Base-by-base conservation (phyloP, 2,113 vertebrate species). In the Anolis sagrei region DNA sequence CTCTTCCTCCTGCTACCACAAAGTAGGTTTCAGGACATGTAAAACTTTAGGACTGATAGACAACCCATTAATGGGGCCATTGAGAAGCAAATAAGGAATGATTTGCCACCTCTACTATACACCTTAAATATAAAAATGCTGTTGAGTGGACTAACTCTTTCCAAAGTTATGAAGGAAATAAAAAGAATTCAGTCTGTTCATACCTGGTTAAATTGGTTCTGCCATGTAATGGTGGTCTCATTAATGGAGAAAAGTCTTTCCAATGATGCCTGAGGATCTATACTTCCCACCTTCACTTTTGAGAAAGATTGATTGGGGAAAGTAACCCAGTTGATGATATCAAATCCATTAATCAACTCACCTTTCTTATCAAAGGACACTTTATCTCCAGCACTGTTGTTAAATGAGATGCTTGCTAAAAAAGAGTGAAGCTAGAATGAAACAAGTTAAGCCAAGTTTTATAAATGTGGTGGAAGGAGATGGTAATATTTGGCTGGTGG, bases 191-290 rank as follows among this genome's bases (percentile, higher is more conserved):
- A n/a, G 29, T n/a, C 29, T n/a, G n/a, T 29, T 19, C 61, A 14
- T 66, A 84, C 75, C 83, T 84, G 75, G 62, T 84, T 84, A 54
- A 84, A 84, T 75, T 62, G 77, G 18, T 3, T 58, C 7, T 68
- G 74, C 83, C 83, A 84, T 18, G 44, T 74, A 11, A 84, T 76
- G 7, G 11, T n/a, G 18, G 34, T 13, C 23, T 75, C 82, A 66
- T 49, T 34, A 4, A 84, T 84, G 39, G 3, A 51, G n/a, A 84
- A 84, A 1, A 2, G 5, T 77, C 76, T 7, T 0, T 29, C 29
- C 48, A 61, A 5, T 21, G 48, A 2, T 51, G n/a, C 44, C 25
- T 2, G n/a, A 7, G 74, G 44, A 3, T 76, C 49, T 32, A 84
- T 11, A 13, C 4, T 36, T 19, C 74, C 82, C 27, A 84, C 44